phyloP scores from a whole-genome alignment of 2,113 vertebrate species.

The Vidua macroura region DNA sequence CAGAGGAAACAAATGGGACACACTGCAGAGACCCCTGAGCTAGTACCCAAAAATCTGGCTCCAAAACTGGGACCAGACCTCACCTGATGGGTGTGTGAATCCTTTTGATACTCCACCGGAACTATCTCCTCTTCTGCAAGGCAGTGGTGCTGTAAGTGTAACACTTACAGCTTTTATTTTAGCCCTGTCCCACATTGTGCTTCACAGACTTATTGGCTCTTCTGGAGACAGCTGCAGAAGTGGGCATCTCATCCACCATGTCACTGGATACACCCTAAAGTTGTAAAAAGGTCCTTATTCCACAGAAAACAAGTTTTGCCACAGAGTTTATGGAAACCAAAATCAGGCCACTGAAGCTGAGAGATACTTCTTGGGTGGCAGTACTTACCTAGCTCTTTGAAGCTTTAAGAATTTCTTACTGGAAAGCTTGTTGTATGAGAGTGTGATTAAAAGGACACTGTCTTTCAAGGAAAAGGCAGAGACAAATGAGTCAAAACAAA shows the following conservation, averaged over 20 bases:
- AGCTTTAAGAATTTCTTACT: background rate
- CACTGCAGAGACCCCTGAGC: background rate
- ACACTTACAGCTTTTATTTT: background rate
- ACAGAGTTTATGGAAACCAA: background rate
- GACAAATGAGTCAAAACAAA: conserved; percentile 34
- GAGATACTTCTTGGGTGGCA: background rate
- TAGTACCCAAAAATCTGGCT: background rate
- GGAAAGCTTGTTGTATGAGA: background rate
- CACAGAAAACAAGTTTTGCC: background rate
- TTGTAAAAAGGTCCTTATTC: background rate
- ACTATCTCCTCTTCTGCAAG: accelerated
- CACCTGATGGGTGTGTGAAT: background rate
- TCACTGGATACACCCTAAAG: background rate
- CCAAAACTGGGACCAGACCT: background rate
- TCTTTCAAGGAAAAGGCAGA: conserved; percentile 31
- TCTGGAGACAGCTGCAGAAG: background rate
- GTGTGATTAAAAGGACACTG: background rate
- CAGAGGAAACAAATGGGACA: background rate
- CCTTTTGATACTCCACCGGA: background rate
- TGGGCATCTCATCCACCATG: background rate
- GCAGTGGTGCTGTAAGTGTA: background rate
- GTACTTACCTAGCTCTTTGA: background rate
- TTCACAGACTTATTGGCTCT: background rate
- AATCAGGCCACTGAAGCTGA: background rate
- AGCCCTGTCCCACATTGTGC: accelerated